Percentiles rank a stretch among this genome's conserved stretches.
These are phyloP conservation scores for Donacobius atricapilla DNA, from an alignment of 2,113 vertebrate species.

Conservation along the genomic window DNA sequence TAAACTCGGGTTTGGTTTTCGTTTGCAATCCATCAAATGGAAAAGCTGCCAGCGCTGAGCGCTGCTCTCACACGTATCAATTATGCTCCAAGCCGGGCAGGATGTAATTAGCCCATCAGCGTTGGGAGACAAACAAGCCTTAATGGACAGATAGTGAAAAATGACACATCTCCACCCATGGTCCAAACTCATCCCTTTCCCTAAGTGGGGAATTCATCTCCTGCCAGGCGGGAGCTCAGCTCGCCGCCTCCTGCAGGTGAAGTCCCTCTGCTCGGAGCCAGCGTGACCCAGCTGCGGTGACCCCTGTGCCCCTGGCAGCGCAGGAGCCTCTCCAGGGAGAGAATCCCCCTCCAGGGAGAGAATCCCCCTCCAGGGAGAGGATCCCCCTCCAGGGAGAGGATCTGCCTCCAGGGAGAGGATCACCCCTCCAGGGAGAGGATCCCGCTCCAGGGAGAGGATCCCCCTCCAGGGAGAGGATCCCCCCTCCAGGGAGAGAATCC, in stretches of 20 bases:
- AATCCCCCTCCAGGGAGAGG: not conserved
- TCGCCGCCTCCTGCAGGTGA: not conserved
- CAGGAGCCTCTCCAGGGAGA: not conserved
- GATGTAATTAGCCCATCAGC: slow-evolving; percentile 45
- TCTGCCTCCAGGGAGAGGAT: not conserved
- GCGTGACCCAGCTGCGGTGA: not conserved
- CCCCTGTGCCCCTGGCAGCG: accelerated
- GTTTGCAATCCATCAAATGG: not conserved
- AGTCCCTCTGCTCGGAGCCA: not conserved
- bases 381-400: not conserved
- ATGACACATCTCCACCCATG: not conserved
- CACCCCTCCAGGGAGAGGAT: too few species aligned
- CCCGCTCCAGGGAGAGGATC: too few species aligned
- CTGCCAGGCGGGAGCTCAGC: not conserved
- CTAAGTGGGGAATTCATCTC: too few species aligned
- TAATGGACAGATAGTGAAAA: slow-evolving; percentile 1
- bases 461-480: not conserved
- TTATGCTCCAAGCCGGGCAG: slow-evolving; percentile 7
- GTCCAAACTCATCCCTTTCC: not conserved
- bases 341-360: not conserved
- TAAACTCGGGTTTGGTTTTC: slow-evolving; percentile 31
- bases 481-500: not conserved
- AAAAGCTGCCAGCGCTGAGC: not conserved
- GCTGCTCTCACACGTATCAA: not conserved
- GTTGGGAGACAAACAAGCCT: slow-evolving; percentile 4